These are phyloP conservation scores for Paradoxurus hermaphroditus DNA, from an alignment of 2,113 vertebrate genomes.

Conservation along the genomic window DNA sequence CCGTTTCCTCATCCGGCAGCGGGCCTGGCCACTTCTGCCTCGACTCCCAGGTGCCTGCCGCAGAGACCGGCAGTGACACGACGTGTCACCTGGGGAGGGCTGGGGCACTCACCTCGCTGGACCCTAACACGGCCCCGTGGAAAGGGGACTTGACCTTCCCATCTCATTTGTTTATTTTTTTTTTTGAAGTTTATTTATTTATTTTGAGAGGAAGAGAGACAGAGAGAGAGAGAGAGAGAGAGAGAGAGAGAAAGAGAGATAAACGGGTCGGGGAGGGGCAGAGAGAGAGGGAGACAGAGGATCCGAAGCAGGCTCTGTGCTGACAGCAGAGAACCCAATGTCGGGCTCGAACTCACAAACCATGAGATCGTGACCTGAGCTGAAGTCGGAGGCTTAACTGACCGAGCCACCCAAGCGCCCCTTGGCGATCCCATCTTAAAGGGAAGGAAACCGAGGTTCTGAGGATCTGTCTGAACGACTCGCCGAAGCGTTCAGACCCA, in stretches of 20 bases:
- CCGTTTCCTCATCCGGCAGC: background rate
- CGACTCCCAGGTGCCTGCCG: background rate
- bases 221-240: too few relatives aligned
- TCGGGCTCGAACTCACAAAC: too few relatives aligned
- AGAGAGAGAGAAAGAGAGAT: too few relatives aligned
- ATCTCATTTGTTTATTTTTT: background rate
- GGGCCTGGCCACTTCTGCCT: rapidly evolving
- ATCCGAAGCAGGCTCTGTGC: too few relatives aligned
- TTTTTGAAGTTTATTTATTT: too few relatives aligned
- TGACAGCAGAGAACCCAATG: too few relatives aligned
- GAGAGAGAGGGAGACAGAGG: too few relatives aligned
- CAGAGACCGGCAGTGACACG: background rate
- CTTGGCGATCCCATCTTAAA: background rate
- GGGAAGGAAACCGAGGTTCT: background rate
- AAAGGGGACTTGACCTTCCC: background rate
- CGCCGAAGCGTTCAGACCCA: background rate
- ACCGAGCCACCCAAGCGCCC: too few relatives aligned
- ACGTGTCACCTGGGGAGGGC: rapidly evolving
- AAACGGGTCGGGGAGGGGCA: too few relatives aligned
- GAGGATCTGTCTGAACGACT: background rate
- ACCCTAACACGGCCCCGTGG: background rate
- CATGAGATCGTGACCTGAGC: too few relatives aligned
- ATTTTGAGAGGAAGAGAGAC: too few relatives aligned
- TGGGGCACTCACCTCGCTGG: rapidly evolving
- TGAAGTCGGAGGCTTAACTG: too few relatives aligned